Base-by-base conservation (phyloP, 2,888 invertebrate species). In the Malthinus seriepunctatus region DNA sequence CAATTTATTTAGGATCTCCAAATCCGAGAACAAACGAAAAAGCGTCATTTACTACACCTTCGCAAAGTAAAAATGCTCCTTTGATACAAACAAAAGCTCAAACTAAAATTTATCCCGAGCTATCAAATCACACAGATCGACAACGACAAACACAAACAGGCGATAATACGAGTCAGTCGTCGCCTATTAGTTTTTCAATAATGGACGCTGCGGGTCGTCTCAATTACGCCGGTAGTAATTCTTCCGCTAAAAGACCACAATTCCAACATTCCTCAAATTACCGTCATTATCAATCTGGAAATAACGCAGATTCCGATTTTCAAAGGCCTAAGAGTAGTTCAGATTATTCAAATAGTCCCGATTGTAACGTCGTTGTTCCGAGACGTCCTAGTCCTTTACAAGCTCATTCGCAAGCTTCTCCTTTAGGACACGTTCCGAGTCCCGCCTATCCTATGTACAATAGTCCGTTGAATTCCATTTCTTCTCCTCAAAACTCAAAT, bases 381-480 rank as follows among this genome's bases (percentile, higher is more conserved):
- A 81, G 89, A 68, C 80, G 89, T 68, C 88, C 87, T 32, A 89
- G 89, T 77, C 89, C 82, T 62, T 80, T 81, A 74, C 88, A 84
- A 73, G 84, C 86, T 8, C 87, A 88, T 69, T 87, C 89, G 8
- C 88, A 89, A 73, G 86, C 88, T 34, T 89, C 89, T 57, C 89
- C 89, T 1, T 72, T 89, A 50, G 87, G 88, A 51, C 89, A 89
- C 77, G 88, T 87, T 31, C 87, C 88, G 68, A 89, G 89, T 79
- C 90, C 90, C 46, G 89, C 88, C 53, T 92, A 92, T 80, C 91
- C 91, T 37, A 86, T 90, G 83, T 92, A 92, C 76, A 89, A 91
- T 76, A 91, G 90, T 78, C 91, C 92, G 14, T 87, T 90, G 87
- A 87, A 88, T 72, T 85, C 88, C 4, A 85, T 88, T 68, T 87